phyloP scores from a whole-genome alignment of 2,113 vertebrate genomes.

The Halcyon senegalensis region DNA sequence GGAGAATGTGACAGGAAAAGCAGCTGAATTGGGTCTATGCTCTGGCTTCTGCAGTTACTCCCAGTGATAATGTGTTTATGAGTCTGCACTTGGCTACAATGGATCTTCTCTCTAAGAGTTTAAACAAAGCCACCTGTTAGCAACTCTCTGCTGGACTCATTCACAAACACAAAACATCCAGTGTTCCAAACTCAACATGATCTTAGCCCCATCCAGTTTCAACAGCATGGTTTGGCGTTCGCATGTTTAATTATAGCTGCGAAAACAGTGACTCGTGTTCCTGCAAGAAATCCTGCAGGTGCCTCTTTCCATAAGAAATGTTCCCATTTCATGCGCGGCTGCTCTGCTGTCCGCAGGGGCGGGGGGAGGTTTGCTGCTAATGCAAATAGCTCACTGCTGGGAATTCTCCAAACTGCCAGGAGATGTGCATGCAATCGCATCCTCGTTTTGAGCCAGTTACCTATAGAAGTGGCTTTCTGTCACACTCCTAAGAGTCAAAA shows the following conservation, averaged over 20 bases:
- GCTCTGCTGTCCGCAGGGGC: neutral
- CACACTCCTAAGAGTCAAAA: neutral
- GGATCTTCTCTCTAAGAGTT: neutral
- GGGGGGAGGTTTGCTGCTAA: neutral
- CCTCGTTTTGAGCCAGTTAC: neutral
- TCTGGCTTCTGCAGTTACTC: neutral
- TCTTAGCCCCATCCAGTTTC: neutral
- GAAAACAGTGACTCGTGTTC: neutral
- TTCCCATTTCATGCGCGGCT: slow-evolving; percentile 43
- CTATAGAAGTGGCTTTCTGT: neutral
- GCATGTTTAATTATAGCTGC: slow-evolving; percentile 35
- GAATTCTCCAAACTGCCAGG: slow-evolving; percentile 1
- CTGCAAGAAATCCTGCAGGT: neutral
- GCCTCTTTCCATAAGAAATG: slow-evolving; percentile 30
- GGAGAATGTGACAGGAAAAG: neutral
- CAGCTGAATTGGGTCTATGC: neutral
- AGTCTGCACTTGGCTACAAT: neutral
- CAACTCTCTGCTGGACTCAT: neutral
- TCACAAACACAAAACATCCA: neutral
- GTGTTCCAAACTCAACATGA: neutral
- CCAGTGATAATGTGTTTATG: neutral
- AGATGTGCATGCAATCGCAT: neutral
- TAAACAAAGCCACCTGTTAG: slow-evolving; percentile 25
- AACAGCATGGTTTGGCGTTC: neutral
- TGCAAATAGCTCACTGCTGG: slow-evolving; percentile 47